Conservation (phyloP, 2,888 invertebrate species). For the Ferdinandea cuprea region DNA sequence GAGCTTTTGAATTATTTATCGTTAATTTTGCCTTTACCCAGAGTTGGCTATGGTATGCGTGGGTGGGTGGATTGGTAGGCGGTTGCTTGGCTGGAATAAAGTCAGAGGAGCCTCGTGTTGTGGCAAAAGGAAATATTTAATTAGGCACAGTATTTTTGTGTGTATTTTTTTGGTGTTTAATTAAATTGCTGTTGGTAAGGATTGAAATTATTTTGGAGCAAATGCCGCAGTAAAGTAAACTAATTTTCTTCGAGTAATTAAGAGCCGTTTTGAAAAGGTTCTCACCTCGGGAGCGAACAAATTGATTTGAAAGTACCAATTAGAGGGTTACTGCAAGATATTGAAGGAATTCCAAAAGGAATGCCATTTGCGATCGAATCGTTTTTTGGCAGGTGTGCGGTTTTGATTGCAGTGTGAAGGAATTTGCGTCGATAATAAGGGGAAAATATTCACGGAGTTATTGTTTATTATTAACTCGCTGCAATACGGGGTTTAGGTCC, state of each 20-base stretch:
- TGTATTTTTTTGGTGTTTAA: slow-evolving; percentile 6
- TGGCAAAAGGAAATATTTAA: slow-evolving; percentile 62
- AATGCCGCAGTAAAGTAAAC: slow-evolving; percentile 49
- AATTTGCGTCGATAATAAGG: no score
- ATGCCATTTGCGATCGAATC: no score
- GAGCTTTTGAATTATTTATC: slow-evolving; percentile 72
- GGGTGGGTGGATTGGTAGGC: background rate
- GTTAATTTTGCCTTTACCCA: slow-evolving; percentile 61
- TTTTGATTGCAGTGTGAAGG: no score
- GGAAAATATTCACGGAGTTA: no score
- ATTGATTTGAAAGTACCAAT: slow-evolving; percentile 56
- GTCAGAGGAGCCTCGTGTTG: slow-evolving; percentile 20
- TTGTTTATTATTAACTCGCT: no score
- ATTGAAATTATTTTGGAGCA: slow-evolving; percentile 62
- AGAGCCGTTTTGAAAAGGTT: slow-evolving; percentile 50
- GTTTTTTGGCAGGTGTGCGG: no score
- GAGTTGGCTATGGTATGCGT: no score
- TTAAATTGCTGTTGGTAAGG: slow-evolving; percentile 27
- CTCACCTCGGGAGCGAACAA: slow-evolving; percentile 52
- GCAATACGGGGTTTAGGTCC: no score
- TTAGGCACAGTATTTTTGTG: slow-evolving; percentile 38
- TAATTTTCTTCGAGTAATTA: slow-evolving; percentile 57
- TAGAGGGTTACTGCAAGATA: slow-evolving; percentile 5
- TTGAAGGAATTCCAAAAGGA: no score
- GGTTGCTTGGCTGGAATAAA: slow-evolving; percentile 2